Base-by-base conservation (phyloP, 2,113 vertebrate genomes). In the Peucedramus taeniatus region DNA sequence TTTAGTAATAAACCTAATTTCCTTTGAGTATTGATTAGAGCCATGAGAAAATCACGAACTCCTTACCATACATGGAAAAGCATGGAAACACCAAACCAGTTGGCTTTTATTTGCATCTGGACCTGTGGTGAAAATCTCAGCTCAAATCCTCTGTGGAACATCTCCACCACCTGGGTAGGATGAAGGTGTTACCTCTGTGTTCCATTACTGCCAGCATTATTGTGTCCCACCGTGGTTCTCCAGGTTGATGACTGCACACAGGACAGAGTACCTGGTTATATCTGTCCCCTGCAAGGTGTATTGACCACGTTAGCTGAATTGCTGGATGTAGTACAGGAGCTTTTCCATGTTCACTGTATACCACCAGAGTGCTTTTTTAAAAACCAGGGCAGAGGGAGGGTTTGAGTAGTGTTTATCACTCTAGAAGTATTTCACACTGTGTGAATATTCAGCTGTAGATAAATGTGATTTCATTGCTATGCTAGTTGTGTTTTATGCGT, bases 401-500 rank as follows among this genome's bases (percentile, higher is more conserved):
- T 40, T 33, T n/a, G n/a, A n/a, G 3, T 77, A 92, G 18, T 74
- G 12, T 71, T 90, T 90, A 42, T 83, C 19, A 22, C 26, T 72
- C 40, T 42, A 18, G 23, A 74, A 78, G 9, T 86, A 37, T 88
- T 95, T 80, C 28, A 15, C 20, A 24, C 10, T 56, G 13, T 74
- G 27, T 65, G 54, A 57, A 47, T 90, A 81, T 70, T 70, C 50
- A 54, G 47, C 51, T 70, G 35, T 20, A 56, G 44, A 51, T 47
- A 53, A 85, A 74, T 81, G 39, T 14, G 30, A 13, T 72, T 90
- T 84, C 61, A 63, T 78, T 60, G 74, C 31, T 3, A 1, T 39
- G 31, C 40, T 79, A 49, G 63, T 69, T 83, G 68, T 83, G 16
- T 13, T 94, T 90, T 72, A 77, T 61, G 60, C n/a, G 87, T 94